Conservation (phyloP, 92 coral and sea anemone genomes). For the Parazoanthus atlanticus region DNA sequence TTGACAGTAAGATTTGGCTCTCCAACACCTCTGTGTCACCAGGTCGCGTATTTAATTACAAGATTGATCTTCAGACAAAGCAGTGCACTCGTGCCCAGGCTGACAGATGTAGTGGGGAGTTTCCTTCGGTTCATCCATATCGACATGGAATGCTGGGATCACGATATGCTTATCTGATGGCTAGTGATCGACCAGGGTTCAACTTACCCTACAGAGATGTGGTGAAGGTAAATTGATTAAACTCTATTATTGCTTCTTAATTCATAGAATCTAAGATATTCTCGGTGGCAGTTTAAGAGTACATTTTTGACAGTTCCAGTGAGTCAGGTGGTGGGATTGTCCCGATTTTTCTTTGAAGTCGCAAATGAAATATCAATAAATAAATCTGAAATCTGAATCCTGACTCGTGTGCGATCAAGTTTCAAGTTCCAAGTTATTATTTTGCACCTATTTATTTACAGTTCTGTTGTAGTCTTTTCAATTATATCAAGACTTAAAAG, state of each 20-base stretch:
- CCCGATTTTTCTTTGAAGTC: too few species aligned
- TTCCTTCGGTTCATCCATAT: conserved; percentile 79
- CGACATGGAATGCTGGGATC: conserved; percentile 79
- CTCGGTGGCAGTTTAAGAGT: too few species aligned
- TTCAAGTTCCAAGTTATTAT: too few species aligned
- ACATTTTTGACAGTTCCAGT: too few species aligned
- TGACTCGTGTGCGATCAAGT: too few species aligned
- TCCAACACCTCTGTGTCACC: conserved; percentile 79
- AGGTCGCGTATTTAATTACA: conserved; percentile 64
- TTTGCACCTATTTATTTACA: too few species aligned
- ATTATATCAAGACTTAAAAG: too few species aligned
- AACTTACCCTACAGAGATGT: conserved; percentile 83
- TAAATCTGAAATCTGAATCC: too few species aligned
- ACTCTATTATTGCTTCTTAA: not conserved
- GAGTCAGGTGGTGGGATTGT: too few species aligned
- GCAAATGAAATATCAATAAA: too few species aligned
- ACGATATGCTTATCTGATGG: conserved; percentile 77
- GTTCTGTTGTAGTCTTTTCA: too few species aligned
- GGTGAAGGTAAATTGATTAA: conserved; percentile 64
- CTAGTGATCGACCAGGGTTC: conserved; percentile 79
- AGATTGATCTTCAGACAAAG: conserved; percentile 60
- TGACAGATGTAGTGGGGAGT: conserved; percentile 76
- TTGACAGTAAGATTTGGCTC: conserved; percentile 82
- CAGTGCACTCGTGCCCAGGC: conserved; percentile 66
- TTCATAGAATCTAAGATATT: not conserved